Base-by-base conservation (phyloP, 2,113 vertebrate genomes). In the Gracilinanus agilis region DNA sequence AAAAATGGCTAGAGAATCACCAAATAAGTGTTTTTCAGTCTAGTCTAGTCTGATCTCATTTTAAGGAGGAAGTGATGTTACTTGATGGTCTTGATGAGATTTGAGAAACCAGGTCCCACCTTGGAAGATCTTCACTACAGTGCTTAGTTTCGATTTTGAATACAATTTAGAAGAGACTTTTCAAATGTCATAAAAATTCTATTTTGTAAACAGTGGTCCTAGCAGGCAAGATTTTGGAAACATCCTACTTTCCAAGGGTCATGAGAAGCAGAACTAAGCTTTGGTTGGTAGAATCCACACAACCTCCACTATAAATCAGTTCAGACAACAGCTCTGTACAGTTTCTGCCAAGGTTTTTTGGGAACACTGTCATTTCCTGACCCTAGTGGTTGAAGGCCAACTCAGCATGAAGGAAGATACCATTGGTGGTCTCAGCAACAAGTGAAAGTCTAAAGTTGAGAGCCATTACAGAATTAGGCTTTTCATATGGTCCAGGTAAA, bases 221-320 rank as follows among this genome's bases (percentile, higher is more conserved):
- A 99, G 97, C 88, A 99, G 98, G 93, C 49, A 49, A 5, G 5
- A 98, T 97, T 99, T 99, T 99, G 54, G 99, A 99, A 49, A 49
- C 2, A 49, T 49, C 49, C 49, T 49, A 49, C 5, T 49, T 49
- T 49, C 49, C 49, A 49, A 49, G 5, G 49, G 49, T 99, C 99
- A 99, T 99, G 96, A 99, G 98, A 54, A 99, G 98, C 67, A 99
- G 94, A 54, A 98, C 99, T 96, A 99, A 98, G 97, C 99, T 99
- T 98, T 99, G 99, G 98, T 99, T 99, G 98, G 98, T 97, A 25
- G 99, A 99, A 98, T 99, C 99, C 95, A 99, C 99, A 94, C 98
- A 99, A 97, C 99, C 99, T 89, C 99, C 99, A 98, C 99, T 98
- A 92, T 99, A 97, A 16, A 99, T 24, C 96, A 99, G 99, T 95